These are phyloP conservation scores for Lutjanus campechanus DNA, from an alignment of 2,797 vertebrate species.

Conservation along the genomic window DNA sequence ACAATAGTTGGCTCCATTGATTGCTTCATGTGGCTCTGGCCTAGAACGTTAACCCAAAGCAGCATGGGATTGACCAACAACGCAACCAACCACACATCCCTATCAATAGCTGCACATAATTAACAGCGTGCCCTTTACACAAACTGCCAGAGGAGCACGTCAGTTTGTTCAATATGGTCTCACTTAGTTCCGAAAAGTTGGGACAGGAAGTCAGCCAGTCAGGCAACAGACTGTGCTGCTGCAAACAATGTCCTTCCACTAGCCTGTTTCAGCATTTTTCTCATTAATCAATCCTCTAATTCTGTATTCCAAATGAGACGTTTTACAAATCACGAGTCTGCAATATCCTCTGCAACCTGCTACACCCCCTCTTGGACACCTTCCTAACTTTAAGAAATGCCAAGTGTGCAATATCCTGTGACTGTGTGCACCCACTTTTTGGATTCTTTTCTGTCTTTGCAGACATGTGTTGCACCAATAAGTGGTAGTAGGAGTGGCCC, in stretches of 20 bases:
- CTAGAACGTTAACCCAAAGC: slow-evolving; percentile 59
- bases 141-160: slow-evolving; percentile 39
- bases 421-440: slow-evolving; percentile 2
- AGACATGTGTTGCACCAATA: slow-evolving; percentile 66
- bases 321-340: slow-evolving; percentile 18
- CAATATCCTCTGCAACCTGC: slow-evolving; percentile 16
- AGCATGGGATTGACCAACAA: slow-evolving; percentile 42
- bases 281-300: slow-evolving; percentile 55
- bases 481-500: slow-evolving; percentile 66
- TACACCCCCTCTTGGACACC: slow-evolving; percentile 8
- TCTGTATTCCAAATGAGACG: slow-evolving; percentile 44
- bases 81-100: slow-evolving; percentile 55
- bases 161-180: slow-evolving; percentile 72
- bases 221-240: slow-evolving; percentile 43
- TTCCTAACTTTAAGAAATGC: slow-evolving; percentile 35
- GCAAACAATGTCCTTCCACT: not conserved
- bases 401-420: slow-evolving; percentile 33
- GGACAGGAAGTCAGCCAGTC: slow-evolving; percentile 68
- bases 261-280: slow-evolving; percentile 66
- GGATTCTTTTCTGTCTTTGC: slow-evolving; percentile 30
- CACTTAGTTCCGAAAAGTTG: slow-evolving; percentile 70
- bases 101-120: slow-evolving; percentile 71
- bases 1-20: slow-evolving; percentile 55
- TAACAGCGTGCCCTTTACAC: slow-evolving; percentile 58
- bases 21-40: slow-evolving; percentile 43